These are phyloP conservation scores for Sylvilagus floridanus DNA, from an alignment of 2,797 vertebrate species.

Conservation along the genomic window DNA sequence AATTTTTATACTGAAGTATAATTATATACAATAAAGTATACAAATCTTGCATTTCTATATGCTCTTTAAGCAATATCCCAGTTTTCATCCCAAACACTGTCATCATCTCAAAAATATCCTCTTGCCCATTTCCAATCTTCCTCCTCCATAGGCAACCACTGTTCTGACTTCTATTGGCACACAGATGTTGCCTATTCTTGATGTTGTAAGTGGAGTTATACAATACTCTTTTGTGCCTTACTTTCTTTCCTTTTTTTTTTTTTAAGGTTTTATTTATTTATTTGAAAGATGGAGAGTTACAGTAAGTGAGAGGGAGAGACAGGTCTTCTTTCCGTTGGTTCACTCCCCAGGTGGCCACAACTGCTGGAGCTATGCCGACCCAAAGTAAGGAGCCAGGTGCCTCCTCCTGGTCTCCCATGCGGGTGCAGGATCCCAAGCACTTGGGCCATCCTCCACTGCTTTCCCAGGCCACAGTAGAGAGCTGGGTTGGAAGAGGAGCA, in stretches of 20 bases:
- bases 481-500: too few species aligned
- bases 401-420: too few species aligned
- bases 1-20: neutral
- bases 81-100: neutral
- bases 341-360: too few species aligned
- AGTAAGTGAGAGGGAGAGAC: too few species aligned
- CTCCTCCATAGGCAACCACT: neutral
- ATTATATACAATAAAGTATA: neutral
- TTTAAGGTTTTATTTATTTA: too few species aligned
- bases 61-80: neutral
- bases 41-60: neutral
- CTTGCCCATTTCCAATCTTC: neutral
- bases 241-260: neutral
- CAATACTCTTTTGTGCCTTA: neutral
- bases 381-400: too few species aligned
- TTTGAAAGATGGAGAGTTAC: too few species aligned
- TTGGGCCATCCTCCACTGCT: too few species aligned
- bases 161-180: neutral
- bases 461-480: too few species aligned
- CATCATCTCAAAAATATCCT: neutral
- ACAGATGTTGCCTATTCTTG: neutral
- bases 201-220: neutral
- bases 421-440: too few species aligned
- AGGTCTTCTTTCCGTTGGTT: too few species aligned
- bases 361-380: too few species aligned